phyloP scores from a whole-genome alignment of 2,113 vertebrate species.

The Brachypteracias leptosomus region DNA sequence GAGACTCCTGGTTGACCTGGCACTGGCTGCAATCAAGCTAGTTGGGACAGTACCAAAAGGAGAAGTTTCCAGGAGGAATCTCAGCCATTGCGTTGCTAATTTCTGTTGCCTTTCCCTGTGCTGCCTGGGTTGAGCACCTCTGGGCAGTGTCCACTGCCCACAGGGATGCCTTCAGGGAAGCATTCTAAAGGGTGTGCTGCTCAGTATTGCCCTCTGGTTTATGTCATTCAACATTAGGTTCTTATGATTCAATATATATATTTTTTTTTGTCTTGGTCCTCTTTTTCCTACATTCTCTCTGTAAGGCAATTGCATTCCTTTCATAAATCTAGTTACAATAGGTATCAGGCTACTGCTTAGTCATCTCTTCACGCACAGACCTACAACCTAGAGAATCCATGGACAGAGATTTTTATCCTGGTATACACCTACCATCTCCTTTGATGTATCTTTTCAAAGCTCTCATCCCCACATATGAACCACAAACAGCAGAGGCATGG shows the following conservation, averaged over 20 bases:
- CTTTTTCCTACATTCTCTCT: not conserved
- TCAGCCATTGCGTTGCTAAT: not conserved
- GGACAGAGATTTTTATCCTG: not conserved
- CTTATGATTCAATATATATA: not conserved
- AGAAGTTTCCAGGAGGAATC: not conserved
- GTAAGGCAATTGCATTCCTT: not conserved
- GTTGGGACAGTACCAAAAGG: not conserved
- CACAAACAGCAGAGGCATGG: not conserved
- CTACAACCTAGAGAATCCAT: not conserved
- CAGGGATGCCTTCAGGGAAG: not conserved
- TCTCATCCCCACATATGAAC: not conserved
- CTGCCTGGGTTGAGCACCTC: not conserved
- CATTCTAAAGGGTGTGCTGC: not conserved
- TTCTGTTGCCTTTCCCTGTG: not conserved
- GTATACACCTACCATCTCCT: not conserved
- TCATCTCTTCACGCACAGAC: not conserved
- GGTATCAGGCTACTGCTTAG: not conserved
- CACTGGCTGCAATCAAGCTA: not conserved
- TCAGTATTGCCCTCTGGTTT: not conserved
- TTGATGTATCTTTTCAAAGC: not conserved
- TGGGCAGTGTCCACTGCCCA: not conserved
- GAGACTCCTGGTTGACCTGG: not conserved
- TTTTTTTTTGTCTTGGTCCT: not conserved
- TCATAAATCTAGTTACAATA: not conserved
- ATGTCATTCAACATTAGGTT: not conserved